These are phyloP conservation scores for Tetrao urogallus DNA, from an alignment of 2,113 vertebrate species.

Conservation along the genomic window DNA sequence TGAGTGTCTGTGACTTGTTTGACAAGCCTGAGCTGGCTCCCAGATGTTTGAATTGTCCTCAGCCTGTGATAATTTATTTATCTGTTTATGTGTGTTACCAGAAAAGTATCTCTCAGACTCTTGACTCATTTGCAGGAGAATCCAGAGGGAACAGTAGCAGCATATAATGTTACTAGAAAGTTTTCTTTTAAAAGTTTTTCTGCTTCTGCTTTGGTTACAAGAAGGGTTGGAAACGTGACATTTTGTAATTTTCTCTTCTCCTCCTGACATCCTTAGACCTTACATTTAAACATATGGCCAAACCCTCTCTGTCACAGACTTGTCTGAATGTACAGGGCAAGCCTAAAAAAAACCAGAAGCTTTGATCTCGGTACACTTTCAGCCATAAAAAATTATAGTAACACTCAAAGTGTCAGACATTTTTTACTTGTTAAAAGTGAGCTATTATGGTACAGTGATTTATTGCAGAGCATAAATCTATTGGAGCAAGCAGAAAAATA, in stretches of 20 bases:
- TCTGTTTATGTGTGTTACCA: slow-evolving; percentile 81
- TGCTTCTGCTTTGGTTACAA: slow-evolving; percentile 73
- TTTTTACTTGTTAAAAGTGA: slow-evolving; percentile 71
- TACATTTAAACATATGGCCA: slow-evolving; percentile 76
- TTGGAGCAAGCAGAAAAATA: slow-evolving; percentile 35
- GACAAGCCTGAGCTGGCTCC: slow-evolving; percentile 79
- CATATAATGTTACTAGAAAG: slow-evolving; percentile 74
- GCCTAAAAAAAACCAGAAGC: not conserved
- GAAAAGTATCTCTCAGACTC: slow-evolving; percentile 78
- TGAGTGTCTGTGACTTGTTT: slow-evolving; percentile 80
- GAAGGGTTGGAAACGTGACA: slow-evolving; percentile 71
- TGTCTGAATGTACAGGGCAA: slow-evolving; percentile 66
- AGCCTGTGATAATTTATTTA: slow-evolving; percentile 82
- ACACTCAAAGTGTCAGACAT: slow-evolving; percentile 75
- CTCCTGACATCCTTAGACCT: slow-evolving; percentile 52
- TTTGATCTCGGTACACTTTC: slow-evolving; percentile 81
- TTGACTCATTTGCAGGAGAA: slow-evolving; percentile 75
- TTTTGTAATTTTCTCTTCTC: slow-evolving; percentile 62
- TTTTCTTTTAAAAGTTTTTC: slow-evolving; percentile 63
- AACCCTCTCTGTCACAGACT: slow-evolving; percentile 68
- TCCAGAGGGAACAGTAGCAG: slow-evolving; percentile 80
- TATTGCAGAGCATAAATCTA: slow-evolving; percentile 52
- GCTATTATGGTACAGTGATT: slow-evolving; percentile 70
- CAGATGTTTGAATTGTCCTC: slow-evolving; percentile 82
- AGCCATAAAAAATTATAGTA: slow-evolving; percentile 80